Conservation (phyloP, 2,797 vertebrate species). For the Monodelphis domestica region DNA sequence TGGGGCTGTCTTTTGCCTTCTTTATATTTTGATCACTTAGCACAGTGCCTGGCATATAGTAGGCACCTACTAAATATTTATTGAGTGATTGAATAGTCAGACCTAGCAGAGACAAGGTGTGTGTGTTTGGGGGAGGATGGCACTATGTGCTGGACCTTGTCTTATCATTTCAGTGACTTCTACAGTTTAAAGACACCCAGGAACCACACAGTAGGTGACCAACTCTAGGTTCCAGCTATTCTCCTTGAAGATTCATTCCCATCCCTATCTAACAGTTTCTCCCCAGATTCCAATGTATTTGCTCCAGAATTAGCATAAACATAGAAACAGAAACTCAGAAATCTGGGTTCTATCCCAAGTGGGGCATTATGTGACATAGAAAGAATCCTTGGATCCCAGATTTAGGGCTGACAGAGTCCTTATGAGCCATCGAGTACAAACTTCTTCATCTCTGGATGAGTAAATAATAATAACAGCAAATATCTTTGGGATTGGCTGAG, state of each 20-base stretch:
- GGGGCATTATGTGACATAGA: not conserved
- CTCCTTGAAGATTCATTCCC: constrained; percentile 64
- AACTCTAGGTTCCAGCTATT: constrained; percentile 65
- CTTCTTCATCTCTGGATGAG: not conserved
- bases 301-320: constrained; percentile 15
- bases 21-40: not conserved
- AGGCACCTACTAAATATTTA: not conserved
- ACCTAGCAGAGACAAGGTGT: constrained; percentile 46
- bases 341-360: constrained; percentile 21
- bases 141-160: constrained; percentile 54
- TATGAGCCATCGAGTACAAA: not conserved
- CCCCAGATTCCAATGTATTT: constrained; percentile 16
- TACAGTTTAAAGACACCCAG: constrained; percentile 64
- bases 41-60: not conserved
- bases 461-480: not conserved
- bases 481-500: not conserved
- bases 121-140: not conserved
- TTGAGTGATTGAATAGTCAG: constrained; percentile 38
- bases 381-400: too few species aligned
- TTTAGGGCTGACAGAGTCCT: not conserved
- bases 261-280: constrained; percentile 43
- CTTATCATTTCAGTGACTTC: constrained; percentile 64
- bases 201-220: constrained; percentile 67
- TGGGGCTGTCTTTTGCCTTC: not conserved
- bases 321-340: constrained; percentile 22